Evolutionary conservation across 2,888 invertebrate genomes (phyloP).

Genomic region (Sycophila texana): DNA sequence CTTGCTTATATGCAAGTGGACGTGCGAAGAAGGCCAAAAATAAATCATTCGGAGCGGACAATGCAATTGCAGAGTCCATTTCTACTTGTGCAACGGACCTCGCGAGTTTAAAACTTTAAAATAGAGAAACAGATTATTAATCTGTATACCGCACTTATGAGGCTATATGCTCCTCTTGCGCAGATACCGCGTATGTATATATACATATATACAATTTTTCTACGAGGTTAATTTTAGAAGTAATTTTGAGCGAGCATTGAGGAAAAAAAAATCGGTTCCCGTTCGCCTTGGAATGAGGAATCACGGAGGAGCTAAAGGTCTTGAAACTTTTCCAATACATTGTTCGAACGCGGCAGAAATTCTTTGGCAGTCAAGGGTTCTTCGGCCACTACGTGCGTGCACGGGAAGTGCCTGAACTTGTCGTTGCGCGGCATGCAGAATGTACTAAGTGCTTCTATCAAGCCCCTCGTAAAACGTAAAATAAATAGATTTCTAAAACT

Average conservation of each 20-base stretch:
- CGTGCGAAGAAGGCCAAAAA: too few relatives aligned
- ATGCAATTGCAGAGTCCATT: too few relatives aligned
- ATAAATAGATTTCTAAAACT: constrained; percentile 25
- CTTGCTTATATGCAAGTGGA: too few relatives aligned
- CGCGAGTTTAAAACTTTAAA: too few relatives aligned
- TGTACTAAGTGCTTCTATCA: constrained; percentile 20
- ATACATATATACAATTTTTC: too few relatives aligned
- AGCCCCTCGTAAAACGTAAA: constrained; percentile 22
- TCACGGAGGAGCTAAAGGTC: background rate
- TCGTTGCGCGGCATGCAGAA: constrained; percentile 1
- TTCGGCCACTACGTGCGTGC: background rate
- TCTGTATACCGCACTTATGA: too few relatives aligned
- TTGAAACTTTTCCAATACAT: constrained; percentile 47
- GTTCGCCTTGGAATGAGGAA: constrained; percentile 23
- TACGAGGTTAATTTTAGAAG: background rate
- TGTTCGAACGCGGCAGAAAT: constrained; percentile 14
- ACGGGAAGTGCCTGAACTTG: background rate
- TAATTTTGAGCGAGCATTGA: background rate
- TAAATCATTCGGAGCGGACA: too few relatives aligned
- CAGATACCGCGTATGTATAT: too few relatives aligned
- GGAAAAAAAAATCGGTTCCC: background rate
- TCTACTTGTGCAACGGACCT: too few relatives aligned
- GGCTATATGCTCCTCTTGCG: too few relatives aligned
- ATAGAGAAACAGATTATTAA: too few relatives aligned
- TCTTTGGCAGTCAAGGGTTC: constrained; percentile 28